Conservation (phyloP, 1,140 invertebrate genomes). For the Brachionus sp. region DNA sequence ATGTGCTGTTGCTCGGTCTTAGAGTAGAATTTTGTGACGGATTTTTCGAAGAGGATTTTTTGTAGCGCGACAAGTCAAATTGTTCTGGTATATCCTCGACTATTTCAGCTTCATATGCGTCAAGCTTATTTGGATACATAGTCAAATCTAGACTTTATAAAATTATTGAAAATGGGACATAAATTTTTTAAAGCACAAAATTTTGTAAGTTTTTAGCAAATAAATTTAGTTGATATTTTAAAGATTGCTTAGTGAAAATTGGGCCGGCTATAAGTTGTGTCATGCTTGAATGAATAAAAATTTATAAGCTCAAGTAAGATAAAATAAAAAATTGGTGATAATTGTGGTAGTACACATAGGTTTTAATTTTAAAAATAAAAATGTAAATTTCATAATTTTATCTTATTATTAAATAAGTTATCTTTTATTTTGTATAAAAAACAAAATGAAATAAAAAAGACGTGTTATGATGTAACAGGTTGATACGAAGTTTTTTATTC, state of each 20-base stretch:
- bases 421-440: background rate
- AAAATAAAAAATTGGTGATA: background rate
- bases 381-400: background rate
- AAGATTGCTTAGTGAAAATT: slow-evolving; percentile 6
- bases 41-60: background rate
- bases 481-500: background rate
- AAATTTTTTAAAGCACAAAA: slow-evolving; percentile 10
- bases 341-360: background rate
- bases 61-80: slow-evolving; percentile 26
- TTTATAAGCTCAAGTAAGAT: background rate
- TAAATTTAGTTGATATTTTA: background rate
- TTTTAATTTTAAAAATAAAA: background rate
- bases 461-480: background rate
- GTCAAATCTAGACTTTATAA: background rate
- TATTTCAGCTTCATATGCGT: slow-evolving; percentile 28
- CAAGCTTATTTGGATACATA: slow-evolving; percentile 33
- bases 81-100: slow-evolving; percentile 37
- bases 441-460: background rate
- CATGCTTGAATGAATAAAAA: slow-evolving; percentile 27
- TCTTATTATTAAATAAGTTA: background rate
- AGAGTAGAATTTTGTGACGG: background rate
- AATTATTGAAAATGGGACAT: slow-evolving; percentile 7
- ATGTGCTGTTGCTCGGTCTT: background rate
- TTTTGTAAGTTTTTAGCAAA: background rate
- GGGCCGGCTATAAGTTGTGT: slow-evolving; percentile 27